phyloP scores from a whole-genome alignment of 2,888 invertebrate species.

The Leucania comma region DNA sequence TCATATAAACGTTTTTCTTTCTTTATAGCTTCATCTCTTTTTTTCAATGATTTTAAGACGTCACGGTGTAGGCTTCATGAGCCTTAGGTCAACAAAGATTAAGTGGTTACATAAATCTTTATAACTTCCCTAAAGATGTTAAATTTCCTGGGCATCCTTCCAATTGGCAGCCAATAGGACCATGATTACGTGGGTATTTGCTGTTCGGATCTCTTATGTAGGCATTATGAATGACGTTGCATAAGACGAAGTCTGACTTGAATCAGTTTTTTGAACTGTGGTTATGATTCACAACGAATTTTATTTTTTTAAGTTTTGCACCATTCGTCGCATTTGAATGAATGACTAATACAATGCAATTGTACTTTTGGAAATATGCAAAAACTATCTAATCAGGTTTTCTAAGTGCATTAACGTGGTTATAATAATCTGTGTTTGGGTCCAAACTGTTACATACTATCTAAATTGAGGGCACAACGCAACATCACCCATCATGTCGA shows the following conservation, averaged over 20 bases:
- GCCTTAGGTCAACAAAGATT: conserved; percentile 7
- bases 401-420: no score
- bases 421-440: background rate
- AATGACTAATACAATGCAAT: background rate
- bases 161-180: conserved; percentile 43
- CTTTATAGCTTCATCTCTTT: no score
- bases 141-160: conserved; percentile 39
- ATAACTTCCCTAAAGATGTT: conserved; percentile 2
- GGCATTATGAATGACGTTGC: conserved; percentile 11
- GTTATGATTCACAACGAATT: background rate
- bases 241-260: conserved; percentile 7
- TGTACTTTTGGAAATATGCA: background rate
- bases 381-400: background rate
- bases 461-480: background rate
- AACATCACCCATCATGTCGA: background rate
- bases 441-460: background rate
- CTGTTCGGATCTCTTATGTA: background rate
- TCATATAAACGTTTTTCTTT: no score
- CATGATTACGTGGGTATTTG: conserved; percentile 2
- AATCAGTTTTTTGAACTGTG: conserved; percentile 6
- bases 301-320: background rate
- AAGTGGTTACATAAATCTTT: conserved; percentile 2
- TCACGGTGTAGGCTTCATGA: no score
- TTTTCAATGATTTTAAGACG: no score
- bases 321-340: background rate